Evolutionary conservation across 2,888 invertebrate genomes (phyloP), one percentile per base, ranked within the genome.

Genomic region (Gastrophysa polygoni): DNA sequence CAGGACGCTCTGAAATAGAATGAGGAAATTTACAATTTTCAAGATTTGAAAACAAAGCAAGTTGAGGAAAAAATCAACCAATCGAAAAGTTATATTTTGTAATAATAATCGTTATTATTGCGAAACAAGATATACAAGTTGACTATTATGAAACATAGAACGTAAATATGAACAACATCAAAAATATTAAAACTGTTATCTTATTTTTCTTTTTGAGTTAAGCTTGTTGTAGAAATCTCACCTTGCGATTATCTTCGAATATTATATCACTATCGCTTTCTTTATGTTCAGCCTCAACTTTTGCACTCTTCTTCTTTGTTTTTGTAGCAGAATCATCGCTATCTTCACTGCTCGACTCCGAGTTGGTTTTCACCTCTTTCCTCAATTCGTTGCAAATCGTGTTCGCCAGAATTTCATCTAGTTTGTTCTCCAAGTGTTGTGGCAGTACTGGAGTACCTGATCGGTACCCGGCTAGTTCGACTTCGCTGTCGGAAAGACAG

Each of bases 341-440:
- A 24, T 44, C 34, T 8, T 46, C 49, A 51, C 55, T 57, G 38
- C 57, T 58, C n/a, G n/a, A n/a, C 10, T 34, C 43, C 21, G 46
- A n/a, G 17, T 52, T 63, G 32, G 67, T 62, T n/a, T n/a, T 38
- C 44, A 46, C 54, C 29, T 48, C 49, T 28, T 56, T 59, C 14
- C 38, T 38, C 28, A 66, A 61, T 16, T 56, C 56, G 5, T 61
- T 63, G 50, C 61, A 60, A 47, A 61, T 63, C 5, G 47, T 50
- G 17, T 57, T 43, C 3, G 68, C 66, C 48, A 68, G 29, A 29
- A 65, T 55, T 4, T 56, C 59, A 54, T 66, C 64, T 29, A 63
- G 14, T 57, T 54, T 66, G 44, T 64, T 17, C 28, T 54, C 57
- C 52, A 51, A n/a, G 34, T 57, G 38, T 14, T 21, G 14, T n/a